Evolutionary conservation across 2,113 vertebrate genomes (phyloP).

Genomic region (Catharus bicknelli): DNA sequence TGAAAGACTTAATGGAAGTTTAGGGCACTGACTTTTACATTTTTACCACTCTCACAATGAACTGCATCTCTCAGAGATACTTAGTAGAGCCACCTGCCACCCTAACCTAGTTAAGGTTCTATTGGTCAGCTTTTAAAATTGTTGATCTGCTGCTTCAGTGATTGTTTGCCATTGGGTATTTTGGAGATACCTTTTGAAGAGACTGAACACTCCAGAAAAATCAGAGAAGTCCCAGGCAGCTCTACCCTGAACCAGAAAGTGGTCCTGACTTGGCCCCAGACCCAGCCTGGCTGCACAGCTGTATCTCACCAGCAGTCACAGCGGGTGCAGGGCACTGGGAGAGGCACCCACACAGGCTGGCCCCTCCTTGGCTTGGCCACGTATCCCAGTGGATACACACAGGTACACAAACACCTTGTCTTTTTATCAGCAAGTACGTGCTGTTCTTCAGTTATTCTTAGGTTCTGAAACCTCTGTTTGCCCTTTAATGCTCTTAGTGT

Average conservation of each 20-base stretch:
- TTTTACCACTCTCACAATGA: background rate
- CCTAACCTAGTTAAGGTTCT: background rate
- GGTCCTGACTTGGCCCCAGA: background rate
- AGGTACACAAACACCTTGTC: background rate
- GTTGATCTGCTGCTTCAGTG: background rate
- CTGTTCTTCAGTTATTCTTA: background rate
- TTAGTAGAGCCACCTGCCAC: background rate
- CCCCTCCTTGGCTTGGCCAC: accelerated
- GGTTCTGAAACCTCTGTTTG: background rate
- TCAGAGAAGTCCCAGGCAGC: background rate
- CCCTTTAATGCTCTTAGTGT: background rate
- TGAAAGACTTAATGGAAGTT: background rate
- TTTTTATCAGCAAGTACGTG: background rate
- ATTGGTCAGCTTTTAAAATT: background rate
- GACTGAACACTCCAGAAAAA: background rate
- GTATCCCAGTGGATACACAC: background rate
- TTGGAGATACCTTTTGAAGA: background rate
- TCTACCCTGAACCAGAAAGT: background rate
- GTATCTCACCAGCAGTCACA: background rate
- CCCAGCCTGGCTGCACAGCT: accelerated
- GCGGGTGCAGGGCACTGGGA: accelerated
- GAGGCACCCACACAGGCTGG: background rate
- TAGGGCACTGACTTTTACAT: background rate
- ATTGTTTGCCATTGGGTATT: background rate
- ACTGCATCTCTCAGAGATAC: background rate